A percentile compares a stretch with the other conserved stretches of the same genome.
Evolutionary conservation across 2,888 invertebrate genomes (phyloP).

Genomic region (Pachydiplax longipennis): DNA sequence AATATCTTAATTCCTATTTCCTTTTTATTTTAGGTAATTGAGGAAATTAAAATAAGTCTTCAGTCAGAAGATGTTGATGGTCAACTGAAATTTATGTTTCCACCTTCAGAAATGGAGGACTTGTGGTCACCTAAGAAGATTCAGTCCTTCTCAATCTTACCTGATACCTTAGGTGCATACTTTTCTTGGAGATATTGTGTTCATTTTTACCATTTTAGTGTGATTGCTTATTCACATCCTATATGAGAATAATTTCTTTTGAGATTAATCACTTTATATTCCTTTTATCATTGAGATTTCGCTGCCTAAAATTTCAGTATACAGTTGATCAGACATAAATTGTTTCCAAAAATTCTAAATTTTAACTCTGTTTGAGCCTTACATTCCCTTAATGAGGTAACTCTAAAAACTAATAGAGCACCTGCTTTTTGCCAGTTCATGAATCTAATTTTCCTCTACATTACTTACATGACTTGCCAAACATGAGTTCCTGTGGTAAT

Average conservation of each 20-base stretch:
- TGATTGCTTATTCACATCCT: not conserved
- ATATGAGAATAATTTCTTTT: not conserved
- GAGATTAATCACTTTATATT: no score
- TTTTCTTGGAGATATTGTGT: not conserved
- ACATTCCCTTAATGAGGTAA: no score
- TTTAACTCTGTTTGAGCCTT: no score
- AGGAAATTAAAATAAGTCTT: slow-evolving; percentile 57
- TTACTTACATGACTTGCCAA: no score
- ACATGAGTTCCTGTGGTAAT: no score
- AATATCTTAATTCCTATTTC: not conserved
- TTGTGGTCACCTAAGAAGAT: slow-evolving; percentile 77
- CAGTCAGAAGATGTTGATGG: slow-evolving; percentile 52
- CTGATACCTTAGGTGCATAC: slow-evolving; percentile 51
- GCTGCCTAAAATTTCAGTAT: no score
- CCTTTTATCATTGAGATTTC: no score
- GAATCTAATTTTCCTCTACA: no score
- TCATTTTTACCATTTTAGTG: not conserved
- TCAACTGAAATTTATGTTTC: slow-evolving; percentile 48
- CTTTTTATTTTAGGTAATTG: slow-evolving; percentile 60
- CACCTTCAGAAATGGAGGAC: slow-evolving; percentile 65
- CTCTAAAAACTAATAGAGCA: no score
- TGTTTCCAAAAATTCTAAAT: no score
- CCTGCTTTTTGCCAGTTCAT: no score
- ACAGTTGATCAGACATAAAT: no score
- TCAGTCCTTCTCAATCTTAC: slow-evolving; percentile 55